These are phyloP conservation scores for Prenolepis imparis DNA, from an alignment of 2,888 invertebrate genomes.

Conservation along the genomic window DNA sequence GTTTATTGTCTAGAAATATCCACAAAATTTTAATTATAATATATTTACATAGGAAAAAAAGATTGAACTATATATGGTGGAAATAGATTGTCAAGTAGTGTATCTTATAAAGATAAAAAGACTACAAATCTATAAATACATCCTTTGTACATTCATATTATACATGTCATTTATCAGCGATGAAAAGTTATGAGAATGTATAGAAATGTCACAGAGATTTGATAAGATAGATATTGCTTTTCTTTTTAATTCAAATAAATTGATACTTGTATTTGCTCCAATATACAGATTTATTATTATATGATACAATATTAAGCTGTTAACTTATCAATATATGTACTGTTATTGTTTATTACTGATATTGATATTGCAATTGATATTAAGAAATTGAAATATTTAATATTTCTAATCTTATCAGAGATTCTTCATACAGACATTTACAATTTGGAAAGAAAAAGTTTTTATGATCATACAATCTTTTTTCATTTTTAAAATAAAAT, in stretches of 20 bases:
- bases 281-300: background rate
- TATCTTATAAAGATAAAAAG: background rate
- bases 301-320: background rate
- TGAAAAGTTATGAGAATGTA: background rate
- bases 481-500: background rate
- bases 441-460: background rate
- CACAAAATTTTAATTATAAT: background rate
- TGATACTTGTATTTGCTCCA: background rate
- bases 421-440: background rate
- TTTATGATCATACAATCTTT: background rate
- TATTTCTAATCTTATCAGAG: background rate
- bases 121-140: background rate
- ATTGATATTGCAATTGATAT: background rate
- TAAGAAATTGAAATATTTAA: background rate
- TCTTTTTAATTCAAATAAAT: background rate
- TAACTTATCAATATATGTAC: background rate
- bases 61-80: background rate
- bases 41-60: background rate
- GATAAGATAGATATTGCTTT: background rate
- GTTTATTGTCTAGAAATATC: slow-evolving; percentile 89
- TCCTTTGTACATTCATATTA: background rate
- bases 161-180: background rate
- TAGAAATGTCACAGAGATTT: background rate
- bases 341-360: background rate
- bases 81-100: background rate